Conservation (phyloP, 2,888 invertebrate species). For the Lepidochitona cinerea region DNA sequence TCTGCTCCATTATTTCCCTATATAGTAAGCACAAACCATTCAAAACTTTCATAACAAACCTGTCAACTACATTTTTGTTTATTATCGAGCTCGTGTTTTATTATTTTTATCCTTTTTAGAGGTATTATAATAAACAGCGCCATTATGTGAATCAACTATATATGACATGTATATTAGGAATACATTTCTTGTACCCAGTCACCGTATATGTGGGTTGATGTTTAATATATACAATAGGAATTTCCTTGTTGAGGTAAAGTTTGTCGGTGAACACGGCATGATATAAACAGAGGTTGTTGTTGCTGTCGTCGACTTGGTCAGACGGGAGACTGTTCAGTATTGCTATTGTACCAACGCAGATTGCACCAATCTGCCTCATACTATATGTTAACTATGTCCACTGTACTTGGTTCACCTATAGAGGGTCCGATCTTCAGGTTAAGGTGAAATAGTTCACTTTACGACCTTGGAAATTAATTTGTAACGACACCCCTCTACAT, state of each 20-base stretch:
- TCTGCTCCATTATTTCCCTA: too few species aligned
- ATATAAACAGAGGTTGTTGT: background rate
- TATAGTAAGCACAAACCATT: too few species aligned
- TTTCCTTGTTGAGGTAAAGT: background rate
- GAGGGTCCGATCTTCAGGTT: background rate
- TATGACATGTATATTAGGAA: conserved; percentile 3
- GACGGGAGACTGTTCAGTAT: background rate
- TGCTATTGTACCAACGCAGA: background rate
- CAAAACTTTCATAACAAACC: too few species aligned
- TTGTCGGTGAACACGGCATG: background rate
- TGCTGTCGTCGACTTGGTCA: background rate
- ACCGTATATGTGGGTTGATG: too few species aligned
- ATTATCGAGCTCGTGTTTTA: background rate
- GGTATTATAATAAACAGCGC: background rate
- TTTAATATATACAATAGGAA: background rate
- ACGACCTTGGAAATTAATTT: too few species aligned
- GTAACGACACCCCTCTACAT: too few species aligned
- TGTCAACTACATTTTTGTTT: background rate
- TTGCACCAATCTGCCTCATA: background rate
- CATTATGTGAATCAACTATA: background rate
- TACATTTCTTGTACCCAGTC: too few species aligned
- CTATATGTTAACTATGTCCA: background rate
- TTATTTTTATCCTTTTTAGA: background rate
- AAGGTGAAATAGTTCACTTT: background rate
- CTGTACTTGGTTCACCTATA: background rate